Evolutionary conservation across 92 coral and sea anemone species (phyloP).

Genomic region (Heteractis magnifica): DNA sequence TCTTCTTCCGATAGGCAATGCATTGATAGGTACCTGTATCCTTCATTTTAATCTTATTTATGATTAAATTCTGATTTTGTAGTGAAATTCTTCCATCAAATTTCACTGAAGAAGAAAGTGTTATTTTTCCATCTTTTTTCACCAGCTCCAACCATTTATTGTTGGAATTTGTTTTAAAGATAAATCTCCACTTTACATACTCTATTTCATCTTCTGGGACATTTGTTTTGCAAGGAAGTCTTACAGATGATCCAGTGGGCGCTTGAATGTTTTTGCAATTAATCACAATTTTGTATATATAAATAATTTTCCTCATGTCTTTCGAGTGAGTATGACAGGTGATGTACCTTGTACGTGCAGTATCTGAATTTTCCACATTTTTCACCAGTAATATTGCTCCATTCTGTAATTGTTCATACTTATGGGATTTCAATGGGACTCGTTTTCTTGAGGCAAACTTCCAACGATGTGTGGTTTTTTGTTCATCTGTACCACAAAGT

Average conservation of each 20-base stretch:
- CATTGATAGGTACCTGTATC: constrained; percentile 16
- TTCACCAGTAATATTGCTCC: constrained; percentile 5
- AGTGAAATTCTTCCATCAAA: constrained; percentile 10
- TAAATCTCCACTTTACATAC: constrained; percentile 10
- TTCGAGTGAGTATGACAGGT: neutral
- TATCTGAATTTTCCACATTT: neutral
- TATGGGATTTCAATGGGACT: constrained; percentile 4
- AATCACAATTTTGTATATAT: constrained; percentile 9
- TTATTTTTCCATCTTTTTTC: neutral
- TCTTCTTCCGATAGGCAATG: constrained; percentile 4
- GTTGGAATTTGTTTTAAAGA: neutral
- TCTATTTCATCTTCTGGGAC: constrained; percentile 19
- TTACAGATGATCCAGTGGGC: neutral
- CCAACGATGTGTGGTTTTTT: constrained; percentile 11
- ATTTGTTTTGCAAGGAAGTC: constrained; percentile 9
- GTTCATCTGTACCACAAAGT: constrained; percentile 6
- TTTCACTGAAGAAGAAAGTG: neutral
- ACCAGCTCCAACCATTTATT: neutral
- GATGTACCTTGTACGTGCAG: neutral
- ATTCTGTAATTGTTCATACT: constrained; percentile 9
- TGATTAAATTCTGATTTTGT: neutral
- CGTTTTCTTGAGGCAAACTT: constrained; percentile 6
- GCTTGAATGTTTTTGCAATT: constrained; percentile 3
- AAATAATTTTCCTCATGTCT: neutral
- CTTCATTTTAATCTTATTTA: neutral